phyloP scores from a whole-genome alignment of 2,888 invertebrate genomes.

The Anodontia alba region DNA sequence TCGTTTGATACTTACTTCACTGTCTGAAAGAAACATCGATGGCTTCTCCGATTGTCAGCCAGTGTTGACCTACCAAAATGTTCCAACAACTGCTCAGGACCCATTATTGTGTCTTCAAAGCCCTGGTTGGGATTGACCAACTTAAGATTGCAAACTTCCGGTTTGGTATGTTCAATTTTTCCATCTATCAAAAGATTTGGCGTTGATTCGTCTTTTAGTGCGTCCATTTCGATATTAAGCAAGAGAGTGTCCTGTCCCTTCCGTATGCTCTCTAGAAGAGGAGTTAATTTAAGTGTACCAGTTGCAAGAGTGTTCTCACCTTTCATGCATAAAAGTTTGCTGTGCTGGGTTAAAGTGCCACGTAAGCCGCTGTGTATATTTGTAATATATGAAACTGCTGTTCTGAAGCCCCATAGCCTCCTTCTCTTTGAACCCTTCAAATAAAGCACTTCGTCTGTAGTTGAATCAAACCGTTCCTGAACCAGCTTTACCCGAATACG shows the following conservation, averaged over 20 bases:
- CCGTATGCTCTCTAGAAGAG: constrained; percentile 22
- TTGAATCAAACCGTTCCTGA: not conserved
- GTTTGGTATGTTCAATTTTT: constrained; percentile 17
- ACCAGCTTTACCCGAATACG: not conserved
- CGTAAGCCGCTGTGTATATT: constrained; percentile 26
- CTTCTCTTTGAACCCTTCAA: constrained; percentile 28
- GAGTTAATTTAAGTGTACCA: constrained; percentile 30
- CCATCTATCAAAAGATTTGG: constrained; percentile 23
- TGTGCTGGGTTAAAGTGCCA: constrained; percentile 11
- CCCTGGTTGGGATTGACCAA: not conserved
- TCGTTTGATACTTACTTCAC: not conserved
- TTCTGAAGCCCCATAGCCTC: constrained; percentile 34
- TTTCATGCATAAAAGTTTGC: constrained; percentile 33
- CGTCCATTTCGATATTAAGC: constrained; percentile 19
- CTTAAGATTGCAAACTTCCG: constrained; percentile 34
- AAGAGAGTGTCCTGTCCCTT: constrained; percentile 16
- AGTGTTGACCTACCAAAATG: not conserved
- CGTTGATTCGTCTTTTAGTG: not conserved
- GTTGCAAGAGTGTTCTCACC: constrained; percentile 11
- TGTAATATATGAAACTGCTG: not conserved
- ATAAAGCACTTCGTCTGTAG: not conserved
- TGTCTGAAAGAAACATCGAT: not conserved
- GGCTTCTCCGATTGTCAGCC: not conserved
- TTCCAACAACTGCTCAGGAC: not conserved
- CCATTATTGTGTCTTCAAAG: not conserved